Evolutionary conservation across 2,797 vertebrate species (phyloP).

Genomic region (Chiloscyllium punctatum): DNA sequence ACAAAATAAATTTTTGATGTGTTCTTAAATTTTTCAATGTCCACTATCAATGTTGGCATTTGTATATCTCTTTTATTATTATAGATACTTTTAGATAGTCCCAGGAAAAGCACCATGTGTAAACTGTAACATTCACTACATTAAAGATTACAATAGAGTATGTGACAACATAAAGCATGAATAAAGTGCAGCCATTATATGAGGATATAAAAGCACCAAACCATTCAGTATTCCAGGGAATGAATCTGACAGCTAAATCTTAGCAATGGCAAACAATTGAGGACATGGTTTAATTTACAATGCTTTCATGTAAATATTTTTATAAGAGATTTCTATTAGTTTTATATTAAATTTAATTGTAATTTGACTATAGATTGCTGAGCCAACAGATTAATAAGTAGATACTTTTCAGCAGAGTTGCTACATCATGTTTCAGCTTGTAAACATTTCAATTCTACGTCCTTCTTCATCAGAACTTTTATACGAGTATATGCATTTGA

Average conservation of each 20-base stretch:
- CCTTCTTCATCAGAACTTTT: background rate
- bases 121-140: background rate
- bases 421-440: background rate
- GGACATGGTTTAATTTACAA: background rate
- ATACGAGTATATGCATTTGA: background rate
- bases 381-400: background rate
- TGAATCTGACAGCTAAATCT: background rate
- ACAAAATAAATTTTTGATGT: background rate
- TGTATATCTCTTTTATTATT: background rate
- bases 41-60: background rate
- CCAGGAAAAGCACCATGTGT: background rate
- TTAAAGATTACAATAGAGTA: background rate
- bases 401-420: background rate
- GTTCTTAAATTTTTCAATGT: background rate
- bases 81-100: background rate
- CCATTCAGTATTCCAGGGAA: background rate
- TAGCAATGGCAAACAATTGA: background rate
- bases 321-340: background rate
- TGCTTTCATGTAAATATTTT: background rate
- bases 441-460: slow-evolving; percentile 5
- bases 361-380: background rate
- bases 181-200: background rate
- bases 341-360: background rate
- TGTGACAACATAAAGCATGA: background rate
- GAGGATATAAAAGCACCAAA: background rate